phyloP scores from a whole-genome alignment of 1,140 invertebrate genomes.

The Meloidogyne exigua region DNA sequence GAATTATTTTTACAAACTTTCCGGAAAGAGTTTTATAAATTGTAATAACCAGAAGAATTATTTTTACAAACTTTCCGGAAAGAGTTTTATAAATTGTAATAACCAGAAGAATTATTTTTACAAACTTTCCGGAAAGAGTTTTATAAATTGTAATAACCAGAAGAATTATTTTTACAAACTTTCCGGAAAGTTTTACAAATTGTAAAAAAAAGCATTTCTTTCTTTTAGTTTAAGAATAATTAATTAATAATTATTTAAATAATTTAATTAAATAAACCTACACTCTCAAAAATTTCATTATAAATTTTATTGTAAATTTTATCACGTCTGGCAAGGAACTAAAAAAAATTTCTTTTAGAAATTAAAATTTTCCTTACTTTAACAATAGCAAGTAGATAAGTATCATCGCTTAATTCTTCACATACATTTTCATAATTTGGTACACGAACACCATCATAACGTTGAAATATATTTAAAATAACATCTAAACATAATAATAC shows the following conservation, averaged over 20 bases:
- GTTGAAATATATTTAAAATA: slow-evolving; percentile 28
- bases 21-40: slow-evolving; percentile 11
- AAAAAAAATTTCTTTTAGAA: not conserved
- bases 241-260: not conserved
- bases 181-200: too few species aligned
- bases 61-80: too few species aligned
- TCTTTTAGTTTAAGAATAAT: not conserved
- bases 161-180: too few species aligned
- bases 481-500: not conserved
- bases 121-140: too few species aligned
- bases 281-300: slow-evolving; percentile 44
- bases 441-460: slow-evolving; percentile 34
- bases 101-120: too few species aligned
- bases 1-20: too few species aligned
- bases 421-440: slow-evolving; percentile 37
- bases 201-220: too few species aligned
- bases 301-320: slow-evolving; percentile 43
- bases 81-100: too few species aligned
- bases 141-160: too few species aligned
- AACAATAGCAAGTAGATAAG: slow-evolving; percentile 35
- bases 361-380: not conserved
- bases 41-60: not conserved
- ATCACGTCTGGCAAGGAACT: slow-evolving; percentile 45
- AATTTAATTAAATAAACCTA: slow-evolving; percentile 13
- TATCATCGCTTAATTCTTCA: slow-evolving; percentile 19